Percentiles rank a stretch among this genome's conserved stretches.
These are phyloP conservation scores for Drosophila parabipectinata DNA, from an alignment of 1,140 invertebrate species.

Conservation along the genomic window DNA sequence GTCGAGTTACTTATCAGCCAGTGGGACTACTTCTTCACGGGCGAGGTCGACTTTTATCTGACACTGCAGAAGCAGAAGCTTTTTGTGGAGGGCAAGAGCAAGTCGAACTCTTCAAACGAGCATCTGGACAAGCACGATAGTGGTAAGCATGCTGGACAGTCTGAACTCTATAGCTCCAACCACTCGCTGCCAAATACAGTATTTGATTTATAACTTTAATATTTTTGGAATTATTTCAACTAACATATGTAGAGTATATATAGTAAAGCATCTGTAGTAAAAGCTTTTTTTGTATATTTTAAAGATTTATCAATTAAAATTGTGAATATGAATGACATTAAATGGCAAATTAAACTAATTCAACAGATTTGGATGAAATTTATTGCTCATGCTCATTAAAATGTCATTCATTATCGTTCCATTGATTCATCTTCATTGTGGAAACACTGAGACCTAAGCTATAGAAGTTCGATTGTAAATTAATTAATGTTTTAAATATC, in stretches of 20 bases:
- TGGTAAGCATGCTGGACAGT: conserved; percentile 59
- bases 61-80: conserved; percentile 68
- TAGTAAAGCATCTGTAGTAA: background rate
- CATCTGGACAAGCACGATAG: conserved; percentile 71
- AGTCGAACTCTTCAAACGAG: conserved; percentile 81
- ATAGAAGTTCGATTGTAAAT: background rate
- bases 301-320: background rate
- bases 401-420: background rate
- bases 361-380: background rate
- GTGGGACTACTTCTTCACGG: conserved; percentile 87
- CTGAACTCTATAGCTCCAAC: conserved; percentile 25
- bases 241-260: background rate
- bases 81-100: conserved; percentile 78
- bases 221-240: background rate
- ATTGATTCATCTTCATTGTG: conserved; percentile 3
- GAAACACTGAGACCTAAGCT: background rate
- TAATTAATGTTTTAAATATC: background rate
- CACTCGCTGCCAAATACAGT: conserved; percentile 33
- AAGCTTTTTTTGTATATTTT: background rate
- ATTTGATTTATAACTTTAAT: conserved; percentile 25
- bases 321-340: conserved; percentile 5
- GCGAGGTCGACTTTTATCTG: conserved; percentile 84
- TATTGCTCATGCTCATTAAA: conserved; percentile 3
- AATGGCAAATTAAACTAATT: background rate
- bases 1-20: conserved; percentile 94